phyloP scores from a whole-genome alignment of 2,113 vertebrate species.

The Macrotis lagotis region DNA sequence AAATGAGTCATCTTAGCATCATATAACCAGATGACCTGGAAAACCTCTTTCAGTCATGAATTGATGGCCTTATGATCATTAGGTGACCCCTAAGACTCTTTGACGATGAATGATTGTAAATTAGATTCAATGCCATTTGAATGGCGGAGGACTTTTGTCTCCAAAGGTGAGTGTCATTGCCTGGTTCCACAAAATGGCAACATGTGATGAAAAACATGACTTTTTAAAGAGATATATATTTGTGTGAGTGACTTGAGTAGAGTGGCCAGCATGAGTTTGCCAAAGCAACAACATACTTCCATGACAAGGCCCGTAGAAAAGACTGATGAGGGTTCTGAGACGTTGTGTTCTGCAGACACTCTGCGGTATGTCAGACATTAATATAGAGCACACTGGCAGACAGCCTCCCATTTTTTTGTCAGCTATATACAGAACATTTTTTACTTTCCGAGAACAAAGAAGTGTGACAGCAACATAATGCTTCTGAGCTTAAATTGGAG shows the following conservation, averaged over 20 bases:
- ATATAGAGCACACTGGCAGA: conserved; percentile 60
- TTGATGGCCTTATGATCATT: neutral
- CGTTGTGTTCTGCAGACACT: conserved; percentile 53
- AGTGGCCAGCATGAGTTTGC: conserved; percentile 55
- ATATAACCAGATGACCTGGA: neutral
- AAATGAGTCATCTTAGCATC: neutral
- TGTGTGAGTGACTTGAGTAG: conserved; percentile 15
- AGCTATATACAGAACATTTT: conserved; percentile 64
- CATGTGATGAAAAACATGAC: neutral
- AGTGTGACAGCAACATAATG: conserved; percentile 74
- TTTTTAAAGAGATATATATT: neutral
- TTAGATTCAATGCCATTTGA: neutral
- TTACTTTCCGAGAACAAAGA: conserved; percentile 75
- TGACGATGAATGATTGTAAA: neutral
- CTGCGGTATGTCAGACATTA: conserved; percentile 45
- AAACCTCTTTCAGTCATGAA: neutral
- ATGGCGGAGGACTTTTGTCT: neutral
- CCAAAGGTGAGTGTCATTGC: neutral
- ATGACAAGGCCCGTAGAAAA: conserved; percentile 53
- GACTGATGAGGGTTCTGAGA: conserved; percentile 63
- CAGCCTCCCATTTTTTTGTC: conserved; percentile 71
- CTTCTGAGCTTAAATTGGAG: conserved; percentile 78
- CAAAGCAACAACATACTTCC: conserved; percentile 54
- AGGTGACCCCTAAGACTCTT: neutral
- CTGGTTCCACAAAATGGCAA: neutral